Base-by-base conservation (phyloP, 1,140 invertebrate species). In the Pemphigus obesinymphae region DNA sequence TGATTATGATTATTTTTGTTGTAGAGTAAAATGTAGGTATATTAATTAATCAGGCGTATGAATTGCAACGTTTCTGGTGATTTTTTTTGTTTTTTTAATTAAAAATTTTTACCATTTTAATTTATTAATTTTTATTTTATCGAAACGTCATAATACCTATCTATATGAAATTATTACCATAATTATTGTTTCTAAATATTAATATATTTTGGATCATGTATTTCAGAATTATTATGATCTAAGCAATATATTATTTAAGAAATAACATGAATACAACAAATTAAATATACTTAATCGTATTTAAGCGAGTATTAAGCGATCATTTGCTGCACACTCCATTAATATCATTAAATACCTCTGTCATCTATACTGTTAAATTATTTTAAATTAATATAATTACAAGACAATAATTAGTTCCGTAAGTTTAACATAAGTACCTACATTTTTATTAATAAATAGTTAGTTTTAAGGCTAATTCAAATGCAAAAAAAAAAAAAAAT, bases 321-420 rank as follows among this genome's bases (percentile, higher is more conserved):
- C 37, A 37, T 68, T 26, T 66, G 10, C n/a, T 68, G 15, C 34
- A n/a, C 43, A 50, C 26, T 75, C n/a, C 26, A 45, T 29, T 68
- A 23, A 68, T 29, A 70, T 23, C 68, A 78, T 37, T 55, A 26
- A 58, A 78, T 78, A 43, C 66, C 34, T 43, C 34, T 70, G n/a
- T n/a, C n/a, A n/a, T n/a, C n/a, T n/a, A n/a, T n/a, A 78, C n/a
- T 31, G 31, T 40, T 23, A 40, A 53, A 58, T 37, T 37, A 45
- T 10, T 40, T 53, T 34, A 50, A 53, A n/a, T 23, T 34, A 75
- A 31, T 75, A 75, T 34, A 23, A 58, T 2, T 45, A 45, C 10
- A 45, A 53, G 73, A 78, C 73, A 78, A 78, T 78, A 78, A 78
- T 58, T 78, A 58, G 50, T 40, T 34, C 13, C 8, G 11, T 78